A percentile compares a stretch with the other conserved stretches of the same genome.
Conservation (phyloP, 2,797 vertebrate genomes). For the Ceryle rudis region DNA sequence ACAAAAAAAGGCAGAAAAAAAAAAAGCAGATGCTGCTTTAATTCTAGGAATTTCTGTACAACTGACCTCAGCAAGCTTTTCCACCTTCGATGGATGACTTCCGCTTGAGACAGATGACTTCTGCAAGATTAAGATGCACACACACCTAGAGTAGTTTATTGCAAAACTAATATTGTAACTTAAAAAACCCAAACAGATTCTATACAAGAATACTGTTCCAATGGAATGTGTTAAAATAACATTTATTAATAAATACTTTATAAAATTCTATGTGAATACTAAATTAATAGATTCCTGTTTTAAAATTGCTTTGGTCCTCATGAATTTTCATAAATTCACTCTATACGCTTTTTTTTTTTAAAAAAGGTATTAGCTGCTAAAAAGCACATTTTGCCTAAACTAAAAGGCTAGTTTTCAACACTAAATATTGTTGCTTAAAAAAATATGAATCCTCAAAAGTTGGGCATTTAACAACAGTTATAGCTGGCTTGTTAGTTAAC, state of each 20-base stretch:
- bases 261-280: constrained; percentile 83
- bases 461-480: constrained; percentile 66
- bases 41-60: constrained; percentile 72
- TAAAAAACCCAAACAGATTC: constrained; percentile 75
- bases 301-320: constrained; percentile 85
- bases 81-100: constrained; percentile 73
- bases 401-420: constrained; percentile 73
- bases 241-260: constrained; percentile 88
- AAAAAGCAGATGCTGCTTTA: constrained; percentile 73
- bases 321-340: constrained; percentile 80
- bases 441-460: constrained; percentile 73
- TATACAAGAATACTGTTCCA: constrained; percentile 83
- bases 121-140: constrained; percentile 72
- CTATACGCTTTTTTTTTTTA: constrained; percentile 72
- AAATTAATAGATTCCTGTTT: constrained; percentile 86
- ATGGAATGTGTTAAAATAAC: constrained; percentile 86
- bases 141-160: constrained; percentile 74
- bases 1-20: neutral
- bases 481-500: constrained; percentile 76
- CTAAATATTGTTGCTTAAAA: constrained; percentile 74
- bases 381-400: constrained; percentile 78
- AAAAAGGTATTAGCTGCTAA: constrained; percentile 78
- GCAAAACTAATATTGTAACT: constrained; percentile 76
- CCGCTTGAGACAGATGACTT: constrained; percentile 51
- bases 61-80: constrained; percentile 70